These are phyloP conservation scores for Sebastes itinus DNA, from an alignment of 2,797 vertebrate species.

Conservation along the genomic window DNA sequence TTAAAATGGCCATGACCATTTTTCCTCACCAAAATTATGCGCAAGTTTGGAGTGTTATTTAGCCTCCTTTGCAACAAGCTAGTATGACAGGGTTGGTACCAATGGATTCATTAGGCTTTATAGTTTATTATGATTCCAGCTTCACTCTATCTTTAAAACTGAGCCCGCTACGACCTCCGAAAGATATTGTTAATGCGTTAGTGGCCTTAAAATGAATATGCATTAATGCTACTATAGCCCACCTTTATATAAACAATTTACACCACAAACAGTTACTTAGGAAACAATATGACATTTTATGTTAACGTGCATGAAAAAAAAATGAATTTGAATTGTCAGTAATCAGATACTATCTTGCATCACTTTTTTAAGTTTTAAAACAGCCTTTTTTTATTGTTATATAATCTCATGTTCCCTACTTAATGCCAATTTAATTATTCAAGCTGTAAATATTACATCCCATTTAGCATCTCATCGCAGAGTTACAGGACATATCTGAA, in stretches of 20 bases:
- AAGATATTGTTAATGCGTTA: too few relatives aligned
- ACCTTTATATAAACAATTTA: background rate
- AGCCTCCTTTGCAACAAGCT: too few relatives aligned
- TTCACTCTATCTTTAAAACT: too few relatives aligned
- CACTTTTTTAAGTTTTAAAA: background rate
- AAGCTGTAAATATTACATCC: constrained; percentile 28
- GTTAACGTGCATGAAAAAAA: background rate
- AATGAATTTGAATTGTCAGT: background rate
- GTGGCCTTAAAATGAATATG: too few relatives aligned
- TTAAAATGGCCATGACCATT: too few relatives aligned
- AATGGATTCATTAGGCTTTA: too few relatives aligned
- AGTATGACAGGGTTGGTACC: too few relatives aligned
- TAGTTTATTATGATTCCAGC: too few relatives aligned
- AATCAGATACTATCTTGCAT: background rate
- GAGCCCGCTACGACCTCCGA: too few relatives aligned
- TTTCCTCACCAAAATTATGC: too few relatives aligned
- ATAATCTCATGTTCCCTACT: background rate
- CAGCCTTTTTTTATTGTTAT: constrained; percentile 13
- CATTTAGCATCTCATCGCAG: constrained; percentile 6
- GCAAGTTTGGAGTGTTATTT: too few relatives aligned
- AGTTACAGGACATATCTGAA: constrained; percentile 31
- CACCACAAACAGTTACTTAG: background rate
- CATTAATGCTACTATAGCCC: too few relatives aligned
- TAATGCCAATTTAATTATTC: constrained; percentile 9
- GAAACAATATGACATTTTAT: background rate